Evolutionary conservation across 2,113 vertebrate genomes (phyloP).

Genomic region (Nesoenas mayeri): DNA sequence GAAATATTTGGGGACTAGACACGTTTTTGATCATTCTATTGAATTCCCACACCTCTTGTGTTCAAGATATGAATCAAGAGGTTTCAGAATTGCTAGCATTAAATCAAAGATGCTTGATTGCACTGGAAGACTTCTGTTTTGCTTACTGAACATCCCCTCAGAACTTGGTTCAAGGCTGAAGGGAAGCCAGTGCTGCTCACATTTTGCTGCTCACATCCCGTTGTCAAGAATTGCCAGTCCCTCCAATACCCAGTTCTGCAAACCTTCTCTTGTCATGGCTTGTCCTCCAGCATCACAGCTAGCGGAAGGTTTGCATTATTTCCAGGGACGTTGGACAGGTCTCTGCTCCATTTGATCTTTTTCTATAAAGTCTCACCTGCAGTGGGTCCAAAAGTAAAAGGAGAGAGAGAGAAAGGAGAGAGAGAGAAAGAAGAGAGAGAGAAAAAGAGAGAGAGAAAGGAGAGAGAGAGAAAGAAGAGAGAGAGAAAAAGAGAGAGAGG

Average conservation of each 20-base stretch:
- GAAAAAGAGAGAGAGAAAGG: too few relatives aligned
- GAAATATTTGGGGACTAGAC: neutral
- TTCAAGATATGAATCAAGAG: neutral
- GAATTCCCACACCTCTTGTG: neutral
- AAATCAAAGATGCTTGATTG: neutral
- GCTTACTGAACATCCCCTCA: neutral
- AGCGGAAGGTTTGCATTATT: neutral
- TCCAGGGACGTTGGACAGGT: neutral
- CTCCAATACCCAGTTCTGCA: neutral
- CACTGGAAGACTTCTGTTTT: neutral
- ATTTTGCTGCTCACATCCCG: neutral
- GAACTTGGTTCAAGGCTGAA: neutral
- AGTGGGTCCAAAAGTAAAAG: neutral
- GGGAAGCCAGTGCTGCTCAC: neutral
- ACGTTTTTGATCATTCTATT: neutral
- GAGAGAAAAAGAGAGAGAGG: too few relatives aligned
- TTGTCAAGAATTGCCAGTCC: neutral
- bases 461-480: rapidly evolving
- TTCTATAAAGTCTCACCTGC: neutral
- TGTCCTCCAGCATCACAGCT: neutral
- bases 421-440: rapidly evolving
- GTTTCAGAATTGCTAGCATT: neutral
- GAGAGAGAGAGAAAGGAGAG: too few relatives aligned
- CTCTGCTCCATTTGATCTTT: neutral
- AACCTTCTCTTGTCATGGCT: neutral